Conservation (phyloP, 23 tunicate genomes). For the Corella eumyota region DNA sequence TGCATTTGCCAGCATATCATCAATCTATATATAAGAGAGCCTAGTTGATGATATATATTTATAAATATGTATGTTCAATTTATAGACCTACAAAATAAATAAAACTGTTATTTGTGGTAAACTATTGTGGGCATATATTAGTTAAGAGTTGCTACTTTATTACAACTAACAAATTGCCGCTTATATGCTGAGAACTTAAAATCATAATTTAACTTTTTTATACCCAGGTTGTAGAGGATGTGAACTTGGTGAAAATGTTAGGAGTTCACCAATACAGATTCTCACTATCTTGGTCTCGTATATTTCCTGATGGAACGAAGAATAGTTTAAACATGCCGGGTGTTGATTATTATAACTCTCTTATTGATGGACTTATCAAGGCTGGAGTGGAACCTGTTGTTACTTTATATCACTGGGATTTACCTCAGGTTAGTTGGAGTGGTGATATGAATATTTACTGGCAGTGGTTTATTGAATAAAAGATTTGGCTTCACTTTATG, state of each 20-base stretch:
- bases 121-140: too few species aligned
- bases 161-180: too few species aligned
- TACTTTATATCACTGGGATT: constrained; percentile 96
- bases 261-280: constrained; percentile 85
- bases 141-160: too few species aligned
- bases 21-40: too few species aligned
- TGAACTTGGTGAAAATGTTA: constrained; percentile 62
- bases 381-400: constrained; percentile 89
- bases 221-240: constrained; percentile 54
- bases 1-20: too few species aligned
- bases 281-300: constrained; percentile 82
- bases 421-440: constrained; percentile 63
- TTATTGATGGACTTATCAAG: constrained; percentile 50
- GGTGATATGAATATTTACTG: background rate
- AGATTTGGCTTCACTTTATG: background rate
- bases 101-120: too few species aligned
- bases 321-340: constrained; percentile 55
- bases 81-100: too few species aligned
- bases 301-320: constrained; percentile 84
- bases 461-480: background rate
- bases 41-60: too few species aligned
- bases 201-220: background rate
- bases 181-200: background rate
- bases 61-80: too few species aligned
- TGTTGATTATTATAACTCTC: constrained; percentile 72